phyloP scores from a whole-genome alignment of 2,888 invertebrate genomes.

The Phytoseiulus persimilis region DNA sequence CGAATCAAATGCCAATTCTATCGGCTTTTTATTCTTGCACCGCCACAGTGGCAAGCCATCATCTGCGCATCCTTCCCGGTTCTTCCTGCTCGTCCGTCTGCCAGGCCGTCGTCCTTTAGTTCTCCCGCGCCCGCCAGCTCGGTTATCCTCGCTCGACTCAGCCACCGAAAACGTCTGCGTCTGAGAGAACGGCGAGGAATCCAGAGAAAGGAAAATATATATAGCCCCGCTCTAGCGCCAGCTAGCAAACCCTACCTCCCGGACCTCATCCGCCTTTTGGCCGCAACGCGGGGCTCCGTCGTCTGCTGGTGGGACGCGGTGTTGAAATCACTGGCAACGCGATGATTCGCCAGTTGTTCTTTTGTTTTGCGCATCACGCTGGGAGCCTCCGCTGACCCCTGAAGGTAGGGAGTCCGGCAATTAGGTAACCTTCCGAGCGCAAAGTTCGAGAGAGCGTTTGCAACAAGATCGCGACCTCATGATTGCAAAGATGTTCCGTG shows the following conservation, averaged over 20 bases:
- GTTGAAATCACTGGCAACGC: too few species aligned
- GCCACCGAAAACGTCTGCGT: neutral
- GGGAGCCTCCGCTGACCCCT: too few species aligned
- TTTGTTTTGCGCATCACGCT: too few species aligned
- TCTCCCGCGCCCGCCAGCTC: neutral
- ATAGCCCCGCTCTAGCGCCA: too few species aligned
- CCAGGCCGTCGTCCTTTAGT: neutral
- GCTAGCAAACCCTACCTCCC: neutral
- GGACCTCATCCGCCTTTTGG: neutral
- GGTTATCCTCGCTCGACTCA: neutral
- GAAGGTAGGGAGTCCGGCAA: too few species aligned
- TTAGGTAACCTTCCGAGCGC: too few species aligned
- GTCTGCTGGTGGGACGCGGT: too few species aligned
- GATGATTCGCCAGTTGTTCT: too few species aligned
- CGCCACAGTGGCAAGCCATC: constrained; percentile 5
- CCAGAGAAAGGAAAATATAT: neutral
- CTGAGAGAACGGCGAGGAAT: neutral
- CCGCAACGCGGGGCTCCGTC: too few species aligned
- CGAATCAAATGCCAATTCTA: constrained; percentile 39
- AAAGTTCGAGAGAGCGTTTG: too few species aligned
- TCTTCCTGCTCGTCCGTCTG: neutral
- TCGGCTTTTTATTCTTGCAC: constrained; percentile 32
- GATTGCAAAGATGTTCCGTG: neutral
- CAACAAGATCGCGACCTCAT: neutral
- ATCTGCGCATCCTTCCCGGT: neutral